Conservation (phyloP, 2,113 vertebrate genomes). For the Oryctolagus cuniculus region DNA sequence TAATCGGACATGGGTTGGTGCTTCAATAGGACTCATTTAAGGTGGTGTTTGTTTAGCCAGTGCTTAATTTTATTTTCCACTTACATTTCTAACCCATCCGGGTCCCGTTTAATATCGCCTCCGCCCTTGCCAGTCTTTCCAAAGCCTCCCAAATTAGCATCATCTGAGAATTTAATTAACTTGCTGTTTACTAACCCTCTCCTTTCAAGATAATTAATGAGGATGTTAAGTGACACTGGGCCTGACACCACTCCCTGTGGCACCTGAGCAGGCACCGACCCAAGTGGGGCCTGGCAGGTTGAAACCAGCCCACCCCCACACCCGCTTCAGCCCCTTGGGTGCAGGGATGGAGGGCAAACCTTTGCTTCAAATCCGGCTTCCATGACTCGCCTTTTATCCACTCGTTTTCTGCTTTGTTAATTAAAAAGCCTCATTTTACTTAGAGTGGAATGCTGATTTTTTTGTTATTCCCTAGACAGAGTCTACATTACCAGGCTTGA, state of each 20-base stretch:
- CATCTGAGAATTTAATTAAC: constrained; percentile 82
- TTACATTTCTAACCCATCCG: constrained; percentile 60
- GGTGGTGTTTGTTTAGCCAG: constrained; percentile 64
- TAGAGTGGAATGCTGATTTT: constrained; percentile 73
- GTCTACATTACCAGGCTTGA: constrained; percentile 50
- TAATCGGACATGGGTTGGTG: not conserved
- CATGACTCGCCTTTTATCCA: constrained; percentile 28
- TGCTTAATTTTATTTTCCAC: constrained; percentile 74
- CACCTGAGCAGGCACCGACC: constrained; percentile 62
- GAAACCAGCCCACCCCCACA: not conserved
- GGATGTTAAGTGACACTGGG: constrained; percentile 76
- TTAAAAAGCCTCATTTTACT: constrained; percentile 79
- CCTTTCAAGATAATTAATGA: constrained; percentile 82
- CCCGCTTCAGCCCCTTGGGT: not conserved
- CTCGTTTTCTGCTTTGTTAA: constrained; percentile 73
- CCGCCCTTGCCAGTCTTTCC: constrained; percentile 78
- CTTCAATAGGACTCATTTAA: constrained; percentile 18
- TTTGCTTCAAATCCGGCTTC: constrained; percentile 22
- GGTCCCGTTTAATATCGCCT: constrained; percentile 73
- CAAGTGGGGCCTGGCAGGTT: fast-evolving
- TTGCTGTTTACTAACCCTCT: constrained; percentile 81
- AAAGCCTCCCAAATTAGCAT: constrained; percentile 82
- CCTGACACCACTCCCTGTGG: constrained; percentile 55
- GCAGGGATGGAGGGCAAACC: not conserved
- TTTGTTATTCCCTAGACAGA: constrained; percentile 72